Percentiles rank a stretch among this genome's conserved stretches.
Conservation (phyloP, 1,140 invertebrate species). For the Brachystomella parvula region DNA sequence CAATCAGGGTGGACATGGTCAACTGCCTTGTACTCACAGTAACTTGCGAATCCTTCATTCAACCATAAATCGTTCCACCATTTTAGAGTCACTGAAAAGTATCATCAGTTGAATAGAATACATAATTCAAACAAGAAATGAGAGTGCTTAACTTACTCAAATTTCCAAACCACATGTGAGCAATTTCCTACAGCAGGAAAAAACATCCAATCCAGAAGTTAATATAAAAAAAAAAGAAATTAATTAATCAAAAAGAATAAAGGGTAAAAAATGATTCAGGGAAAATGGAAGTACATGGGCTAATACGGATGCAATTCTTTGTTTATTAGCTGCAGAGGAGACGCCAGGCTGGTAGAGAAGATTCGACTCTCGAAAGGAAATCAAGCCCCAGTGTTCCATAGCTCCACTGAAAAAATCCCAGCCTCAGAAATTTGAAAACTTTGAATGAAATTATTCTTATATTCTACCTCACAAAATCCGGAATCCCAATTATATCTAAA, state of each 20-base stretch:
- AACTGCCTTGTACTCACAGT: conserved; percentile 71
- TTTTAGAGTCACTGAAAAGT: conserved; percentile 67
- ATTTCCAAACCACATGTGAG: conserved; percentile 89
- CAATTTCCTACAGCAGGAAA: conserved; percentile 51
- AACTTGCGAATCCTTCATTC: conserved; percentile 81
- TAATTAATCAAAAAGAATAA: background rate
- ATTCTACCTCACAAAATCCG: conserved; percentile 58
- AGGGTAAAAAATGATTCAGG: background rate
- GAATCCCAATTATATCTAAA: conserved; percentile 82
- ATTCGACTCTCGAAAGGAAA: conserved; percentile 73
- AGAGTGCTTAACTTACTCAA: conserved; percentile 50
- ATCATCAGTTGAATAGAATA: background rate
- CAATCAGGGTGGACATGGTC: conserved; percentile 65
- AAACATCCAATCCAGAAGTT: background rate
- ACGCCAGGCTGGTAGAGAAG: conserved; percentile 62
- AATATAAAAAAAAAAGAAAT: background rate
- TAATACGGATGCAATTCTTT: conserved; percentile 69
- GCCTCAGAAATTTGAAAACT: no score
- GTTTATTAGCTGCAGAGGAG: conserved; percentile 64
- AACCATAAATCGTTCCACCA: conserved; percentile 93
- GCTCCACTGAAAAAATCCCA: conserved; percentile 90
- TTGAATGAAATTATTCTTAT: no score
- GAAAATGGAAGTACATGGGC: conserved; percentile 58
- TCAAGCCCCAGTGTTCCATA: conserved; percentile 63
- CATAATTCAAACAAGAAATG: conserved; percentile 16